Conservation (phyloP, 2,888 invertebrate genomes). For the Limnephilus lunatus region DNA sequence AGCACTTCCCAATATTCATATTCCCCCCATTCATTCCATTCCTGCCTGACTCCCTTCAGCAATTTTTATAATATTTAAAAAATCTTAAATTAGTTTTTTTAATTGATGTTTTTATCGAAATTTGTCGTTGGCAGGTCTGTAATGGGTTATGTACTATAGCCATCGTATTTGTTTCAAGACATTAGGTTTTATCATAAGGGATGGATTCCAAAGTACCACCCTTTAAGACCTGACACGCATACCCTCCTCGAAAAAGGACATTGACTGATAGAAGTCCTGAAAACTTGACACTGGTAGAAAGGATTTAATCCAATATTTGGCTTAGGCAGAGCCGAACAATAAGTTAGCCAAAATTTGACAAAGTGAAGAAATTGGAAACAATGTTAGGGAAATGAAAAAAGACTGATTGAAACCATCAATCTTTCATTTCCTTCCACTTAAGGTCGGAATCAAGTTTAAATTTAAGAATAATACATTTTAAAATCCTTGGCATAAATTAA, state of each 20-base stretch:
- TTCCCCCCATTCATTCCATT: too few relatives aligned
- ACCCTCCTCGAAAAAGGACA: constrained; percentile 7
- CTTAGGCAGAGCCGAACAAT: neutral
- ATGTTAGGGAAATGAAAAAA: neutral
- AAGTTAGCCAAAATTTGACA: neutral
- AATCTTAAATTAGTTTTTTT: too few relatives aligned
- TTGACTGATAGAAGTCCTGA: neutral
- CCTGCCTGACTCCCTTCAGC: too few relatives aligned
- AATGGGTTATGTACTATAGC: neutral
- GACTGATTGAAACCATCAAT: neutral
- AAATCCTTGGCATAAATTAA: neutral
- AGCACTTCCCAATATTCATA: too few relatives aligned
- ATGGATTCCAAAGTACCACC: constrained; percentile 4
- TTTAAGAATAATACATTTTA: neutral
- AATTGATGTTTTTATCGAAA: neutral
- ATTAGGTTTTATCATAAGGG: constrained; percentile 16
- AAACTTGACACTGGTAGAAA: neutral
- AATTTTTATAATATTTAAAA: too few relatives aligned
- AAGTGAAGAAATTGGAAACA: neutral
- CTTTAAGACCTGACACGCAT: neutral
- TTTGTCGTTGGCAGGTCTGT: neutral
- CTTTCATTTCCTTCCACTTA: neutral
- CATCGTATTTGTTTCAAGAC: constrained; percentile 20
- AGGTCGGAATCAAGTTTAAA: neutral
- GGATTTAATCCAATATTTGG: constrained; percentile 5